phyloP scores from a whole-genome alignment of 1,140 invertebrate genomes.

The Drosophila punjabiensis region DNA sequence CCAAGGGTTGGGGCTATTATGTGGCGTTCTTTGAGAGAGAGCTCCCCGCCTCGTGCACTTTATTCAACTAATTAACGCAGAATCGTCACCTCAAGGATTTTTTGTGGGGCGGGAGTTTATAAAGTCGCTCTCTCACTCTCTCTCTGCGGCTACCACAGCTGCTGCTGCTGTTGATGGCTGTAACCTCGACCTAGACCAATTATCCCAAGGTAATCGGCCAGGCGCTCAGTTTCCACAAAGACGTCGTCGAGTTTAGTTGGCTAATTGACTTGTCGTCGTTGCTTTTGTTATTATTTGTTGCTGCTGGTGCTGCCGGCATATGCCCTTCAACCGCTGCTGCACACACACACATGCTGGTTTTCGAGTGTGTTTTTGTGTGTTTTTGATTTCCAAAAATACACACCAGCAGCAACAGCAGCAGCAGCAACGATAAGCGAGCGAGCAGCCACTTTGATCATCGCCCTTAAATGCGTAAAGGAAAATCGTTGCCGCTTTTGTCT shows the following conservation, averaged over 20 bases:
- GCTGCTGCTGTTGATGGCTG: conserved; percentile 11
- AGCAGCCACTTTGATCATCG: conserved; percentile 28
- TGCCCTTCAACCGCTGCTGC: conserved; percentile 57
- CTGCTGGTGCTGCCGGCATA: conserved; percentile 8
- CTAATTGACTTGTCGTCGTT: conserved; percentile 42
- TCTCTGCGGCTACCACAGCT: not conserved
- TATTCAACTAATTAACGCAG: conserved; percentile 55
- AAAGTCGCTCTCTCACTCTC: not conserved
- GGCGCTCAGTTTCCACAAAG: conserved; percentile 61
- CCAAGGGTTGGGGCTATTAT: not conserved
- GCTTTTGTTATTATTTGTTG: conserved; percentile 30
- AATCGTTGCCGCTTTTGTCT: conserved; percentile 12
- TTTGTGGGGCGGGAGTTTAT: not conserved
- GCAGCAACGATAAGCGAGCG: conserved; percentile 32
- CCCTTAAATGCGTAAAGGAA: conserved; percentile 39
- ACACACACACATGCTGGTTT: conserved; percentile 11
- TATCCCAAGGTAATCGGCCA: conserved; percentile 80
- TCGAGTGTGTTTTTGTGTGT: conserved; percentile 32
- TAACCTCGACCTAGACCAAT: conserved; percentile 85
- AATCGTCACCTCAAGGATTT: conserved; percentile 42
- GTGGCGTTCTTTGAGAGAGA: conserved; percentile 13
- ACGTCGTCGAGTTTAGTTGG: conserved; percentile 29
- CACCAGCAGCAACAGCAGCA: not conserved
- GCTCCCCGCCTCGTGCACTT: conserved; percentile 14
- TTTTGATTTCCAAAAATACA: conserved; percentile 52